Base-by-base conservation (phyloP, 2,888 invertebrate species). In the Caenorhabditis afra region DNA sequence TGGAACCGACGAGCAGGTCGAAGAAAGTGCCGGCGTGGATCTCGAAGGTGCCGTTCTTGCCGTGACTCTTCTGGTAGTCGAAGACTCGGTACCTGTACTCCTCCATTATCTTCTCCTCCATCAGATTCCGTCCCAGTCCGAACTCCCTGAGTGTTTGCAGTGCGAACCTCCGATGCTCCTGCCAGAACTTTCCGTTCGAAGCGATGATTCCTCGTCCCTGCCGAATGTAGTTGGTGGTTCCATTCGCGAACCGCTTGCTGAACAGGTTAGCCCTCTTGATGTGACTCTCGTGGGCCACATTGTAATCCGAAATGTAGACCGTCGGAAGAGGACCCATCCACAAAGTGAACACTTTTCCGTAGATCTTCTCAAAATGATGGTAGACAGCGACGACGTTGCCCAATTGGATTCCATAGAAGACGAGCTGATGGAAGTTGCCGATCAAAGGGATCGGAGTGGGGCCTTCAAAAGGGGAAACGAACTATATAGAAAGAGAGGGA, bases 291-390 rank as follows among this genome's bases (percentile, higher is more conserved):
- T 81, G 70, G 11, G 83, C 83, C 16, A 79, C 20, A n/a, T 83
- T 67, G 22, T 73, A 67, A 39, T 75, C 71, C 22, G 65, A 47
- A 44, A 84, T 82, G 70, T 81, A 73, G 20, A 84, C 81, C 7
- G 75, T 67, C 2, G 84, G 76, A 0, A 76, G 22, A 4, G 79
- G 81, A 10, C 84, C 84, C 47, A 84, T 57, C 84, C 84, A 84
- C 10, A 84, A 20, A 10, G 84, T 81, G 64, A 75, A 82, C 18
- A 83, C 77, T 45, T 73, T 68, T 12, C 83, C 83, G 44, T 79
- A 79, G 5, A 16, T 44, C 16, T 68, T 71, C 29, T 76, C 67
- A 58, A 81, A 71, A 12, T 73, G 58, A 39, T 71, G 52, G 29
- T 61, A 66, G 8, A 61, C 76, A 12, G 35, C n/a, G 0, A 74